These are phyloP conservation scores for Dipodomys ordii DNA, from an alignment of 2,113 vertebrate species.

Conservation along the genomic window DNA sequence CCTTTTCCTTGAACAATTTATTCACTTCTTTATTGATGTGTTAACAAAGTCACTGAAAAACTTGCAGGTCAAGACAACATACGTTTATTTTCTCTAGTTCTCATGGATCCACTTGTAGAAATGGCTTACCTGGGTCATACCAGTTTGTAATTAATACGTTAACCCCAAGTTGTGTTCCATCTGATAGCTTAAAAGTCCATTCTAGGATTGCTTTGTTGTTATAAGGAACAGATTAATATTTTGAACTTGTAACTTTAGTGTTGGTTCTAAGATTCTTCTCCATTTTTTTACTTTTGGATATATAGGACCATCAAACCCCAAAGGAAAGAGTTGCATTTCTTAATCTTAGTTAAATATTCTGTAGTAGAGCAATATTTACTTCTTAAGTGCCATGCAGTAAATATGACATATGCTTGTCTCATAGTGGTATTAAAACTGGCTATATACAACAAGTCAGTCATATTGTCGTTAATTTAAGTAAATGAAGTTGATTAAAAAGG, in stretches of 20 bases:
- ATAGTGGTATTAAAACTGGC: background rate
- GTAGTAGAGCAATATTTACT: background rate
- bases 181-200: background rate
- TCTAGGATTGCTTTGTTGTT: background rate
- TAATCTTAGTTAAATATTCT: constrained; percentile 33
- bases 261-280: background rate
- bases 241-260: background rate
- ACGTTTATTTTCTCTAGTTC: background rate
- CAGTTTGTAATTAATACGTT: too few species aligned
- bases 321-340: background rate
- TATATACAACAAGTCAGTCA: background rate
- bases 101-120: background rate
- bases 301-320: background rate
- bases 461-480: constrained; percentile 34
- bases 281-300: constrained; percentile 11
- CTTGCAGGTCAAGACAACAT: background rate
- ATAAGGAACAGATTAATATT: background rate
- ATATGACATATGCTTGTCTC: background rate
- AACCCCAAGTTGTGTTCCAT: background rate
- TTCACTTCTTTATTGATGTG: too few species aligned
- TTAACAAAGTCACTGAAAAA: background rate
- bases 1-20: too few species aligned
- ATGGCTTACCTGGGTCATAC: too few species aligned
- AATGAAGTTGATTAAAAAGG: background rate
- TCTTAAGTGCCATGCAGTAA: background rate